Percentiles rank a stretch among this genome's conserved stretches.
These are phyloP conservation scores for Dexiosoma caninum DNA, from an alignment of 2,888 invertebrate genomes.

Conservation along the genomic window DNA sequence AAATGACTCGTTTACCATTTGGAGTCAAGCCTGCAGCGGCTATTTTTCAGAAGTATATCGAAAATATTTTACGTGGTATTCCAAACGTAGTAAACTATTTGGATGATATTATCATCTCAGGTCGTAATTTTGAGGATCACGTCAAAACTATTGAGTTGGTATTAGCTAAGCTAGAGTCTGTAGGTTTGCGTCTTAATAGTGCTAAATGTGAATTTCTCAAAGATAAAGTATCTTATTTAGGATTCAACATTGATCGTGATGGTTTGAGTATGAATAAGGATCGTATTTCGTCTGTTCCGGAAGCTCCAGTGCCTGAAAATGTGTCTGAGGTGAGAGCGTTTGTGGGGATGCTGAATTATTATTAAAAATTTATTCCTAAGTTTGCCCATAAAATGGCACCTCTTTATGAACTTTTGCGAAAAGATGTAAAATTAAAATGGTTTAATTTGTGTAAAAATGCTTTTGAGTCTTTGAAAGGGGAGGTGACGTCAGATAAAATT, in stretches of 20 bases:
- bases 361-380: slow-evolving; percentile 57
- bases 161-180: slow-evolving; percentile 5
- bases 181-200: slow-evolving; percentile 10
- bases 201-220: slow-evolving; percentile 35
- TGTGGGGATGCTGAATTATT: slow-evolving; percentile 51
- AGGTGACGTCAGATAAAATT: slow-evolving; percentile 34
- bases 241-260: slow-evolving; percentile 17
- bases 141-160: slow-evolving; percentile 37
- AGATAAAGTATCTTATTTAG: no score
- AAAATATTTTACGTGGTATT: slow-evolving; percentile 32
- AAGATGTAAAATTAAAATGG: slow-evolving; percentile 67
- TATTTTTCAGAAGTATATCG: slow-evolving; percentile 39
- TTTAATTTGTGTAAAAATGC: slow-evolving; percentile 62
- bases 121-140: slow-evolving; percentile 16
- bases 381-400: no score
- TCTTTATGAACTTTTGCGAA: slow-evolving; percentile 12
- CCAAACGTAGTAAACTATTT: no score
- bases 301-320: slow-evolving; percentile 40
- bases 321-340: slow-evolving; percentile 34
- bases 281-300: slow-evolving; percentile 4
- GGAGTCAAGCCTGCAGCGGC: slow-evolving; percentile 30
- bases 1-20: slow-evolving; percentile 38
- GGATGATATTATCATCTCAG: slow-evolving; percentile 49
- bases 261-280: slow-evolving; percentile 36
- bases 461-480: slow-evolving; percentile 68